A percentile compares a stretch with the other conserved stretches of the same genome.
These are phyloP conservation scores for Leptinotarsa texana DNA, from an alignment of 1,140 invertebrate species.

Conservation along the genomic window DNA sequence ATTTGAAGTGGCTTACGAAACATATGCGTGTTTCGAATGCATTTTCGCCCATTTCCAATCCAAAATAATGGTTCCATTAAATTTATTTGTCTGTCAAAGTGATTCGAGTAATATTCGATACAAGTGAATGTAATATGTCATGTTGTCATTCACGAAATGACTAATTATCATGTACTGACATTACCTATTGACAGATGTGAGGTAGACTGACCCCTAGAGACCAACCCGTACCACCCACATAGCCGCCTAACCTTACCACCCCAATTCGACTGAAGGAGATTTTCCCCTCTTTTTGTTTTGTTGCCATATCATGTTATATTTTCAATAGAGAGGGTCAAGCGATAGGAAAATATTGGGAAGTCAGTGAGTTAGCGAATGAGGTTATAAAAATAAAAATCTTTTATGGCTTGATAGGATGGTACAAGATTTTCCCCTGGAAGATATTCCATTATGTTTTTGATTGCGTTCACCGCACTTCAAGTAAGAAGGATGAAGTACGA, in stretches of 20 bases:
- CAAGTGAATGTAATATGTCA: slow-evolving; percentile 40
- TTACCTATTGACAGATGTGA: slow-evolving; percentile 49
- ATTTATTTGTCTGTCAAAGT: slow-evolving; percentile 24
- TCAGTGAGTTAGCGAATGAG: slow-evolving; percentile 5
- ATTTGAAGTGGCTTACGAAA: too few relatives aligned
- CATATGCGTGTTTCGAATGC: not conserved
- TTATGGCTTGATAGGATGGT: not conserved
- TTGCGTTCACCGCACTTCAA: not conserved
- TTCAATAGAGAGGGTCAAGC: slow-evolving; percentile 13
- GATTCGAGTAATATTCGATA: slow-evolving; percentile 25
- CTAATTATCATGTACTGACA: slow-evolving; percentile 45
- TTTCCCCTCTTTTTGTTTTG: slow-evolving; percentile 12
- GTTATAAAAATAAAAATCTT: slow-evolving; percentile 4
- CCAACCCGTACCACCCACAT: slow-evolving; percentile 33
- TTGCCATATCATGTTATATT: slow-evolving; percentile 18
- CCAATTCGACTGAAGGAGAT: not conserved
- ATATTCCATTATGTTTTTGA: not conserved
- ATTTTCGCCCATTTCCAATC: not conserved
- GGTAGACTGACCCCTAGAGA: slow-evolving; percentile 39
- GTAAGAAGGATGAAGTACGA: too few relatives aligned
- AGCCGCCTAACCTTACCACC: slow-evolving; percentile 20
- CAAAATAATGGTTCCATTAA: slow-evolving; percentile 24
- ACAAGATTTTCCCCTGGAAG: not conserved
- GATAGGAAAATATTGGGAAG: slow-evolving; percentile 2
- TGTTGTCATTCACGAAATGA: slow-evolving; percentile 48